Evolutionary conservation across 2,113 vertebrate genomes (phyloP).

Genomic region (Coregonus clupeaformis): DNA sequence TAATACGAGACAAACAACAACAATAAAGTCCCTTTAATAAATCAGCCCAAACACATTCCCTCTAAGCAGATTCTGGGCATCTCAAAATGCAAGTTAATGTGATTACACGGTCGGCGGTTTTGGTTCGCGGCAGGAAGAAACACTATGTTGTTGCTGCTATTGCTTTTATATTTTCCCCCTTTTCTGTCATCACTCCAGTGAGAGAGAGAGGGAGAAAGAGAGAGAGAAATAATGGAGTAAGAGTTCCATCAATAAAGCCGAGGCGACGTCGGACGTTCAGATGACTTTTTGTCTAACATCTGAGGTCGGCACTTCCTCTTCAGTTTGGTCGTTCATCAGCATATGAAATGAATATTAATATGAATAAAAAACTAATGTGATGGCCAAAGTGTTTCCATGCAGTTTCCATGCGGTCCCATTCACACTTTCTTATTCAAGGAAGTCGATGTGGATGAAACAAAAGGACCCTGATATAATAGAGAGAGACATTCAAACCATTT

Average conservation of each 20-base stretch:
- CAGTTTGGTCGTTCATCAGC: background rate
- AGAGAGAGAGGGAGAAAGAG: too few relatives aligned
- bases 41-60: slow-evolving; percentile 19
- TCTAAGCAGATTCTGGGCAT: background rate
- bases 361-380: background rate
- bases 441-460: too few relatives aligned
- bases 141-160: background rate
- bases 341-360: slow-evolving; percentile 18
- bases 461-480: too few relatives aligned
- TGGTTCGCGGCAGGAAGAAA: background rate
- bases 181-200: background rate
- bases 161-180: background rate
- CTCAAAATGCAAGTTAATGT: background rate
- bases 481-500: too few relatives aligned
- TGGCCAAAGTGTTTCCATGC: background rate
- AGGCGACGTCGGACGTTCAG: too few relatives aligned
- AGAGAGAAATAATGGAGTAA: too few relatives aligned
- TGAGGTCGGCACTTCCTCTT: background rate
- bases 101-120: background rate
- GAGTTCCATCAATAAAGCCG: background rate
- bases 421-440: too few relatives aligned
- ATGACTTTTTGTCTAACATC: background rate
- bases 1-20: background rate
- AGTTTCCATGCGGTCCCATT: background rate
- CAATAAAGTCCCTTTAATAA: slow-evolving; percentile 14